These are phyloP conservation scores for Hypercompe scribonia DNA, from an alignment of 2,888 invertebrate genomes.

Conservation along the genomic window DNA sequence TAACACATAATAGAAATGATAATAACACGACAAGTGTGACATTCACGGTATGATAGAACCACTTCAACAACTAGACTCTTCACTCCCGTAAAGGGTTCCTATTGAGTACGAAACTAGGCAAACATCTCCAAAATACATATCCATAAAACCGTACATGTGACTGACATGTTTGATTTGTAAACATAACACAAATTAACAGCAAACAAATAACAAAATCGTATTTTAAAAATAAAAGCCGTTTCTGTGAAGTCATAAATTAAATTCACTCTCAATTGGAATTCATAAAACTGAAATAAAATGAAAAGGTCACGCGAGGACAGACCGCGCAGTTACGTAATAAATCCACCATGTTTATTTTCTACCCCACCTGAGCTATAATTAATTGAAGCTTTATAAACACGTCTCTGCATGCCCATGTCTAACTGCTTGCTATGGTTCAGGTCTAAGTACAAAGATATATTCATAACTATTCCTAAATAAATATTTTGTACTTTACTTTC, in stretches of 20 bases:
- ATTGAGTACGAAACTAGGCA: too few relatives aligned
- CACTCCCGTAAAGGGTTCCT: too few relatives aligned
- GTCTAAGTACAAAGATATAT: slow-evolving; percentile 14
- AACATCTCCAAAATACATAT: neutral
- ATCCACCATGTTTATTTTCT: slow-evolving; percentile 40
- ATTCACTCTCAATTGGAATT: slow-evolving; percentile 10
- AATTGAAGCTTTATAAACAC: slow-evolving; percentile 65
- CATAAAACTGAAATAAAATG: slow-evolving; percentile 21
- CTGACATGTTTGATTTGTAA: neutral
- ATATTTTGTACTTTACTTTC: neutral
- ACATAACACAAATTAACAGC: neutral
- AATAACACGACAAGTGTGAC: neutral
- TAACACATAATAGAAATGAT: neutral
- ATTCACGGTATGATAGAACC: neutral
- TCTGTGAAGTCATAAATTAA: slow-evolving; percentile 12
- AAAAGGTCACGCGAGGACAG: slow-evolving; percentile 25
- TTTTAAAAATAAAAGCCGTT: neutral
- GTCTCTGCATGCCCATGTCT: slow-evolving; percentile 38
- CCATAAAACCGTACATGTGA: neutral
- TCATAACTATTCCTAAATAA: neutral
- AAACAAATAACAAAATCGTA: neutral
- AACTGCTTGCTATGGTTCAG: slow-evolving; percentile 41
- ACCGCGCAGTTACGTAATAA: slow-evolving; percentile 36
- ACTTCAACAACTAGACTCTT: too few relatives aligned
- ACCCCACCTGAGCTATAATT: slow-evolving; percentile 64